These are phyloP conservation scores for Dissostichus mawsoni DNA, from an alignment of 2,113 vertebrate genomes.

Conservation along the genomic window DNA sequence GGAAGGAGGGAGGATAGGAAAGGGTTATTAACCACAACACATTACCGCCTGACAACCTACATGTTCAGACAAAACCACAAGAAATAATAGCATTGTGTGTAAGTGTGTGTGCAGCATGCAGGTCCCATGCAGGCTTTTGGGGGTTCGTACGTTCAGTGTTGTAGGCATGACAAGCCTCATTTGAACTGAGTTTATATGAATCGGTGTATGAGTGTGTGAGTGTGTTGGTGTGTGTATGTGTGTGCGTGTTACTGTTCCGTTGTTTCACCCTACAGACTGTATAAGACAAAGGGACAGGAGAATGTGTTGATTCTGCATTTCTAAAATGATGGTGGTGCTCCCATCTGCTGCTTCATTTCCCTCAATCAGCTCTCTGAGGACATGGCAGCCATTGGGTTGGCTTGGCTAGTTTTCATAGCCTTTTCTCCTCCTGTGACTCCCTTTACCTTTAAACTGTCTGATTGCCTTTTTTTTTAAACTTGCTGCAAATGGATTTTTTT, in stretches of 20 bases:
- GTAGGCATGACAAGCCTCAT: constrained; percentile 51
- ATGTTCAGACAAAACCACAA: constrained; percentile 67
- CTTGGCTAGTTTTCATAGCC: constrained; percentile 55
- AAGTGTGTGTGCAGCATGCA: constrained; percentile 26
- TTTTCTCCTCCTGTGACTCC: constrained; percentile 29
- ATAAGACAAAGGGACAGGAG: constrained; percentile 18
- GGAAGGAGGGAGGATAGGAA: constrained; percentile 37
- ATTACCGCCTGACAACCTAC: constrained; percentile 66
- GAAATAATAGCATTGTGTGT: constrained; percentile 37
- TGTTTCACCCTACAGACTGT: constrained; percentile 38
- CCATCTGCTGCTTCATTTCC: constrained; percentile 59
- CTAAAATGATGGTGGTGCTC: constrained; percentile 20
- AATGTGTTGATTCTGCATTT: constrained; percentile 51
- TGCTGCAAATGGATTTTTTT: not conserved
- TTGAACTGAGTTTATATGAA: constrained; percentile 40
- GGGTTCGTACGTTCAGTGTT: constrained; percentile 53
- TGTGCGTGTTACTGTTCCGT: not conserved
- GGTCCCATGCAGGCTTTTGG: constrained; percentile 32
- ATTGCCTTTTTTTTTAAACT: constrained; percentile 1
- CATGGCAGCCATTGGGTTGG: constrained; percentile 43
- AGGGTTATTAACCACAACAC: constrained; percentile 70
- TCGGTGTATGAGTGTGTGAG: too few relatives aligned
- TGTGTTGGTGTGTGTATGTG: not conserved
- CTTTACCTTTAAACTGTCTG: constrained; percentile 20
- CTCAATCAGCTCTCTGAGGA: constrained; percentile 51